A percentile compares a stretch with the other conserved stretches of the same genome.
phyloP scores from a whole-genome alignment of 2,888 invertebrate species.

The Dichetophora obliterata region DNA sequence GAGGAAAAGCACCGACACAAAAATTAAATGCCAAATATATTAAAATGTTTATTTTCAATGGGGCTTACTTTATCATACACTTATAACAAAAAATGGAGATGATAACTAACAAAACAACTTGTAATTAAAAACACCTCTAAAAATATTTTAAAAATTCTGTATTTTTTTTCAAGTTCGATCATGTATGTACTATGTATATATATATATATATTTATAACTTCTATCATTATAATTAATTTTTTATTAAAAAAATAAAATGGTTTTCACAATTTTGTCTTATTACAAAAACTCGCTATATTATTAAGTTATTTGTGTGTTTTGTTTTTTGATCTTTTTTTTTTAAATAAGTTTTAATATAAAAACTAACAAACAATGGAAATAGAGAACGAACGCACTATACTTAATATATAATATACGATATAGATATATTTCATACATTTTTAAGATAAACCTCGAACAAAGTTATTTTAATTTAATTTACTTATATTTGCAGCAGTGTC shows the following conservation, averaged over 20 bases:
- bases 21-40: too few relatives aligned
- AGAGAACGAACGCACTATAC: constrained; percentile 47
- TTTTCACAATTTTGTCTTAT: constrained; percentile 31
- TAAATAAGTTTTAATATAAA: constrained; percentile 6
- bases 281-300: constrained; percentile 20
- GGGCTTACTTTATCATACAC: too few relatives aligned
- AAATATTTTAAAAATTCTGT: constrained; percentile 46
- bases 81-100: too few relatives aligned
- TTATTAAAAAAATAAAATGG: constrained; percentile 32
- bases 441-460: constrained; percentile 38
- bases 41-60: too few relatives aligned
- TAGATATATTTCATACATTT: constrained; percentile 28
- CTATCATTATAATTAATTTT: constrained; percentile 13
- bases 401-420: constrained; percentile 46
- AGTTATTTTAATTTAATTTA: constrained; percentile 22
- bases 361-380: constrained; percentile 23
- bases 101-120: background rate
- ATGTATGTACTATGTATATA: constrained; percentile 1
- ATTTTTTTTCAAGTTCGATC: constrained; percentile 43
- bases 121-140: constrained; percentile 21
- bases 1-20: too few relatives aligned
- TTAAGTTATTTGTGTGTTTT: constrained; percentile 4
- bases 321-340: background rate
- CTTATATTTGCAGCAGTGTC: constrained; percentile 37
- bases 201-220: background rate